These are phyloP conservation scores for Antigone vipio DNA, from an alignment of 2,113 vertebrate genomes.

Conservation along the genomic window DNA sequence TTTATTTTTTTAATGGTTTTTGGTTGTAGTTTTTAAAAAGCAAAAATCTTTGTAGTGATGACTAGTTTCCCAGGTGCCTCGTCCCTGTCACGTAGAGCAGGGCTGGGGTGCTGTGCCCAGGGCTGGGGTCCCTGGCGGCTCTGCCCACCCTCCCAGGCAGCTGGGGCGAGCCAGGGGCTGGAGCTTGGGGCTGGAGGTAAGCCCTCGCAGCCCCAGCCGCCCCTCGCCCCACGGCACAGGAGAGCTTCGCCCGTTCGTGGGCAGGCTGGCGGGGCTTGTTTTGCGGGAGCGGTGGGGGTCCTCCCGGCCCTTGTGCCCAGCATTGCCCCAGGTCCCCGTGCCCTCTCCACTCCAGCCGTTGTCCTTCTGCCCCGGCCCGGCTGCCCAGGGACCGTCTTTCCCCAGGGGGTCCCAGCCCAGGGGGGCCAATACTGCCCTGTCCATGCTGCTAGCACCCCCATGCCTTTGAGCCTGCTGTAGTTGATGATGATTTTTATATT, in stretches of 20 bases:
- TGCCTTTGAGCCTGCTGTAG: conserved; percentile 40
- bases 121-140: neutral
- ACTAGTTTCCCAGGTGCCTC: conserved; percentile 21
- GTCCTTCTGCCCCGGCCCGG: neutral
- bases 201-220: neutral
- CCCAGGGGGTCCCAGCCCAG: neutral
- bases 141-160: neutral
- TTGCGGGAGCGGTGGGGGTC: neutral
- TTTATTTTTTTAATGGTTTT: neutral
- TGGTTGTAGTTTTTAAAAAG: conserved; percentile 21
- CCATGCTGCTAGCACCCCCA: neutral
- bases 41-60: conserved; percentile 17
- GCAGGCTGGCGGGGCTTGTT: neutral
- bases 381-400: neutral
- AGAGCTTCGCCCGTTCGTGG: neutral
- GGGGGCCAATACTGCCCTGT: neutral
- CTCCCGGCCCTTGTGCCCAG: neutral
- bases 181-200: neutral
- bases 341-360: rapidly evolving
- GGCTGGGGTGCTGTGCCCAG: neutral
- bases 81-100: neutral
- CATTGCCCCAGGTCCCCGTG: neutral
- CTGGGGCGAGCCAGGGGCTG: neutral
- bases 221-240: rapidly evolving
- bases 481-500: neutral